Conservation (phyloP, 2,797 vertebrate genomes). For the Danio kyathit region DNA sequence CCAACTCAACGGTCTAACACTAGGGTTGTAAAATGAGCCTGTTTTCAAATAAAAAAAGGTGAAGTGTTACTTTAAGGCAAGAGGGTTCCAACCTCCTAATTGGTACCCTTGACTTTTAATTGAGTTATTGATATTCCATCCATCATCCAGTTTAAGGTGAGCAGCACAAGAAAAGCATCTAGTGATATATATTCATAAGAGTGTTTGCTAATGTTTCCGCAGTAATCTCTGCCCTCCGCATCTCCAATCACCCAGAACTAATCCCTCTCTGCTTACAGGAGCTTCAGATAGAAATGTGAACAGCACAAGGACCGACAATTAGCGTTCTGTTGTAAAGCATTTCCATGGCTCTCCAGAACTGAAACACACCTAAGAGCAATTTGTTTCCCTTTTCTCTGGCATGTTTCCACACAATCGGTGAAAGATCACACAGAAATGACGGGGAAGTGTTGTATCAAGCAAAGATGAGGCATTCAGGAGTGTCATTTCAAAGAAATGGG, state of each 20-base stretch:
- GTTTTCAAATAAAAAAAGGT: too few relatives aligned
- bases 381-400: not conserved
- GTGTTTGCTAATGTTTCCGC: not conserved
- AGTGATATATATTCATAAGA: not conserved
- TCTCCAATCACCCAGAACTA: slow-evolving; percentile 14
- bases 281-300: slow-evolving; percentile 19
- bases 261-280: slow-evolving; percentile 17
- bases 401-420: not conserved
- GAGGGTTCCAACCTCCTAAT: too few relatives aligned
- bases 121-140: not conserved
- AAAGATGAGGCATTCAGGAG: not conserved
- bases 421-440: not conserved
- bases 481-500: slow-evolving; percentile 14
- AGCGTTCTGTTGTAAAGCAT: not conserved
- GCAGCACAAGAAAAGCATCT: not conserved
- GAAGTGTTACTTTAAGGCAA: too few relatives aligned
- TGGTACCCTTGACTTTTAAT: not conserved
- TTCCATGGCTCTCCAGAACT: not conserved
- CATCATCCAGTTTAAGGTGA: not conserved
- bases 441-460: not conserved
- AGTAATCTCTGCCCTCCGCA: slow-evolving; percentile 11
- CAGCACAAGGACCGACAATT: slow-evolving; percentile 23
- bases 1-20: too few relatives aligned
- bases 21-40: too few relatives aligned
- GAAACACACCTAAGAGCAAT: slow-evolving; percentile 4